phyloP scores from a whole-genome alignment of 2,888 invertebrate genomes.

The Cheilosia urbana region DNA sequence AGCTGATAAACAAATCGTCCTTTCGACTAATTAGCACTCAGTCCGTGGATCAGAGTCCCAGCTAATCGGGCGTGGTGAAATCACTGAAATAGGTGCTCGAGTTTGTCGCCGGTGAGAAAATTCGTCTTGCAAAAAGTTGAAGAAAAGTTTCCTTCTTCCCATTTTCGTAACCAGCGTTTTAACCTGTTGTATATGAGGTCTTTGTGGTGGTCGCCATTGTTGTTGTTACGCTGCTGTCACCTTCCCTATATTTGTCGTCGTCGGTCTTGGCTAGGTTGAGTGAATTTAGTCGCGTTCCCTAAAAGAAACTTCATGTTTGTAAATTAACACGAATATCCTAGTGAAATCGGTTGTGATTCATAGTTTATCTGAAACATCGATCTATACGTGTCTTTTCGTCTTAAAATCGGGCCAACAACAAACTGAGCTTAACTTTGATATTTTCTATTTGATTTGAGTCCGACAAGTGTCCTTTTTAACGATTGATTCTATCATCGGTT shows the following conservation, averaged over 20 bases:
- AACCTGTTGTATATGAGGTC: slow-evolving; percentile 71
- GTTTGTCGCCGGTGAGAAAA: slow-evolving; percentile 38
- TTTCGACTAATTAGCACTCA: slow-evolving; percentile 38
- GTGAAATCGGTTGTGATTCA: slow-evolving; percentile 49
- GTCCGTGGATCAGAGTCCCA: slow-evolving; percentile 12
- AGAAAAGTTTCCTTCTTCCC: slow-evolving; percentile 35
- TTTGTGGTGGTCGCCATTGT: slow-evolving; percentile 33
- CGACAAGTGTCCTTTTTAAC: slow-evolving; percentile 18
- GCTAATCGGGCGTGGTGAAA: slow-evolving; percentile 56
- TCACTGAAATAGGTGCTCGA: slow-evolving; percentile 40
- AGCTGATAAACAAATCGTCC: slow-evolving; percentile 29
- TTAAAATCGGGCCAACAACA: slow-evolving; percentile 11
- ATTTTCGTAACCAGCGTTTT: slow-evolving; percentile 26
- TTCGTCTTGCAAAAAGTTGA: slow-evolving; percentile 45
- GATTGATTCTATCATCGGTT: slow-evolving; percentile 22
- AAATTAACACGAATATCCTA: slow-evolving; percentile 52
- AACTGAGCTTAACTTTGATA: background rate
- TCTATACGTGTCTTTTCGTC: slow-evolving; percentile 63
- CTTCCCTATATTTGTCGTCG: slow-evolving; percentile 29
- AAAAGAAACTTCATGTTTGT: slow-evolving; percentile 47
- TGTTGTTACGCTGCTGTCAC: slow-evolving; percentile 45
- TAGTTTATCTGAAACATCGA: slow-evolving; percentile 64
- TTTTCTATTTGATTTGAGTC: background rate
- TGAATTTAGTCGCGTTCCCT: slow-evolving; percentile 48
- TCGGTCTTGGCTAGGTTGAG: slow-evolving; percentile 31